phyloP scores from a whole-genome alignment of 2,888 invertebrate species.

The Eutolmus rufibarbis region DNA sequence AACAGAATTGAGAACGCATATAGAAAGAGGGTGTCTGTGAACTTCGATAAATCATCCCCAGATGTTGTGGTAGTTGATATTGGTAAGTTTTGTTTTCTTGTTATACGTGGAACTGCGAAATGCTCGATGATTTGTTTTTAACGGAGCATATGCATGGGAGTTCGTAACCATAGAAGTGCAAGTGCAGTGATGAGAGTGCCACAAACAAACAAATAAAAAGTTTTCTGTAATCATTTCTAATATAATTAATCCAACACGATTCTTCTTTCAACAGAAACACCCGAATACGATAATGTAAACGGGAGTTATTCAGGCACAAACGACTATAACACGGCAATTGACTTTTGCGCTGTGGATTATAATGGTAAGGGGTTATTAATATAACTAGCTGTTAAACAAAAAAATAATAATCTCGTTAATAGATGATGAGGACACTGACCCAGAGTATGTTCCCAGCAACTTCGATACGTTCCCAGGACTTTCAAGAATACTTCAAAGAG shows the following conservation, averaged over 20 bases:
- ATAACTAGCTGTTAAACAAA: neutral
- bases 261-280: conserved; percentile 17
- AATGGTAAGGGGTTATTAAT: conserved; percentile 9
- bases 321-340: neutral
- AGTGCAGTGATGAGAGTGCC: no score
- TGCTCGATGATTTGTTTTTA: no score
- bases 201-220: no score
- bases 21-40: neutral
- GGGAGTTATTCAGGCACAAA: neutral
- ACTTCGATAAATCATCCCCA: neutral
- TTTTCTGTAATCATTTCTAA: neutral
- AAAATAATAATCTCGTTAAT: neutral
- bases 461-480: conserved; percentile 36
- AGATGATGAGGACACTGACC: neutral
- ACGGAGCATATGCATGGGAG: no score
- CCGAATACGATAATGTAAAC: conserved; percentile 27
- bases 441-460: conserved; percentile 18
- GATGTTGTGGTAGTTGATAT: conserved; percentile 41
- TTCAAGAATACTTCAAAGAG: conserved; percentile 40
- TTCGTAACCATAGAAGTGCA: no score
- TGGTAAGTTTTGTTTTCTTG: conserved; percentile 29
- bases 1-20: neutral
- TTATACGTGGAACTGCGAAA: neutral
- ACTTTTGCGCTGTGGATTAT: conserved; percentile 35
- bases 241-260: neutral